Conservation (phyloP, 2,888 invertebrate species). For the Mythimna albipuncta region DNA sequence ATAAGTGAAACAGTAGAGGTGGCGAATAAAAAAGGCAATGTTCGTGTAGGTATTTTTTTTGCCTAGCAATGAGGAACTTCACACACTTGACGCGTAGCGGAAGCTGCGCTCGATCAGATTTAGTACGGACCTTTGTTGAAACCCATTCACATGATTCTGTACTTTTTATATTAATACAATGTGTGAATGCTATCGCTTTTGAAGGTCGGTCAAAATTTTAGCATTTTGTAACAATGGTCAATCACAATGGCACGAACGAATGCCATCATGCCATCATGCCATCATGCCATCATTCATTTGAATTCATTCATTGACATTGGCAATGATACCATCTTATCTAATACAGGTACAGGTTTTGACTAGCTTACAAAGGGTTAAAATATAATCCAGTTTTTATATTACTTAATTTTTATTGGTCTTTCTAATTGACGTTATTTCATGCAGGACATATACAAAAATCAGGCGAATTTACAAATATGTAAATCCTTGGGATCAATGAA, state of each 20-base stretch:
- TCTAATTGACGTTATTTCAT: neutral
- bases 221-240: conserved; percentile 52
- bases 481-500: conserved; percentile 6
- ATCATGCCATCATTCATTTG: conserved; percentile 49
- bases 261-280: conserved; percentile 49
- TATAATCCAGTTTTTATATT: neutral
- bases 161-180: conserved; percentile 46
- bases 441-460: neutral
- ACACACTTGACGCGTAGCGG: conserved; percentile 44
- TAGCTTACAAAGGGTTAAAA: neutral
- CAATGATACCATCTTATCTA: conserved; percentile 60
- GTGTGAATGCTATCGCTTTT: conserved; percentile 50
- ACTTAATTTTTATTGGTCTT: neutral
- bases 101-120: conserved; percentile 53
- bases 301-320: conserved; percentile 59
- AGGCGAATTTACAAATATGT: neutral
- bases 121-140: conserved; percentile 59
- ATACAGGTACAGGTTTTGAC: conserved; percentile 37
- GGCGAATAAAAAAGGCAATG: neutral
- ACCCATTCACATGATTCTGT: conserved; percentile 37
- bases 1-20: conserved; percentile 1
- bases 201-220: conserved; percentile 48
- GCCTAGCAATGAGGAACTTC: conserved; percentile 40
- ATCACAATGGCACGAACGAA: conserved; percentile 45
- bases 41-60: conserved; percentile 20